Evolutionary conservation across 2,797 vertebrate genomes (phyloP).

Genomic region (Chiroxiphia lanceolata): DNA sequence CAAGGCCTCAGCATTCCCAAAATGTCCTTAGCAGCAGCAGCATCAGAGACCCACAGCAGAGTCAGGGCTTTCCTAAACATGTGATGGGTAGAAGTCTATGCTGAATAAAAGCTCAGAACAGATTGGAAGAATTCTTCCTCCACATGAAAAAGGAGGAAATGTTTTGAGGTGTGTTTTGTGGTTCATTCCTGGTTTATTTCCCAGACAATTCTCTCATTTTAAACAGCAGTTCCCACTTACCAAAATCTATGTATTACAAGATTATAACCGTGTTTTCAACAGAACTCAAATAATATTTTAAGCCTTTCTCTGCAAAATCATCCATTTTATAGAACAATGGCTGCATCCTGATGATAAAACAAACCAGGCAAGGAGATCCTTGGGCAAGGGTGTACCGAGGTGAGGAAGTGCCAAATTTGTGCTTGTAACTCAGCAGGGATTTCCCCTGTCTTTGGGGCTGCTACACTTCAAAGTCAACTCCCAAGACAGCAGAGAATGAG

Average conservation of each 20-base stretch:
- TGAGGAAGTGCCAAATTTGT: not conserved
- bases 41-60: not conserved
- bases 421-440: not conserved
- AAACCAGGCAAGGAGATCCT: rapidly evolving
- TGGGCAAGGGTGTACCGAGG: rapidly evolving
- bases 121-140: not conserved
- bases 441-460: not conserved
- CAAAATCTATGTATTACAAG: not conserved
- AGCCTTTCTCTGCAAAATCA: not conserved
- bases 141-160: rapidly evolving
- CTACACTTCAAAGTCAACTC: not conserved
- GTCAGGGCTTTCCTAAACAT: not conserved
- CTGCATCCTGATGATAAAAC: not conserved
- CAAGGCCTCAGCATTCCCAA: not conserved
- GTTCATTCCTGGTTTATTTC: not conserved
- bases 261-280: rapidly evolving
- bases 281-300: not conserved
- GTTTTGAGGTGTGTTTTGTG: not conserved
- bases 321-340: rapidly evolving
- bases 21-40: not conserved
- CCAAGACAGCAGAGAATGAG: rapidly evolving
- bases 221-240: not conserved
- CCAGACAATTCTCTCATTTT: not conserved
- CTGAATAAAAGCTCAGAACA: rapidly evolving
- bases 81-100: rapidly evolving